Evolutionary conservation across 2,888 invertebrate species (phyloP), one percentile per base, ranked within the genome.

Genomic region (Lepidocyrtinus sp.): DNA sequence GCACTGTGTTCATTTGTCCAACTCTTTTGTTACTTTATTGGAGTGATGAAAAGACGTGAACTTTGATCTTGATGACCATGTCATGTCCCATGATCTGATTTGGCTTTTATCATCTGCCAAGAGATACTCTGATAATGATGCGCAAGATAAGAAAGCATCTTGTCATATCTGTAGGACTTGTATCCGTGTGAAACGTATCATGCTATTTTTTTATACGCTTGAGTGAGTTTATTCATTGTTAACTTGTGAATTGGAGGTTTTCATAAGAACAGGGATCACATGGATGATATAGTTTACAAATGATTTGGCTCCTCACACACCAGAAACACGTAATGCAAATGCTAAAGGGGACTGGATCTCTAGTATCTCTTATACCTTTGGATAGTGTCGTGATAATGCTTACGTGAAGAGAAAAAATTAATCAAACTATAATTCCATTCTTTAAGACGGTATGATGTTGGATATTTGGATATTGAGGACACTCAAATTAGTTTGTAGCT

Each of bases 361-460:
- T n/a, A n/a, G n/a, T n/a, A n/a, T n/a, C n/a, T n/a, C n/a, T n/a
- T n/a, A n/a, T 50, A n/a, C 50, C 17, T 50, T 50, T 50, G 2
- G 50, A 12, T 7, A 36, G 12, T 36, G 50, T 15, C 50, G 36
- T 50, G n/a, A 64, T 55, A 21, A 36, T 45, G 22, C 22, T 27
- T 68, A 69, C 75, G 75, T 75, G 75, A 12, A 59, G 69, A 62
- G 75, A 69, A 64, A 76, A 26, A 65, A 71, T 70, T 62, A 36
- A 21, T 50, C 15, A 22, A 12, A 70, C 3, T 27, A 21, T 46
- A 68, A 46, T 46, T 36, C 19, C 46, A 68, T 68, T 46, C 68
- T 50, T n/a, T 68, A 36, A 36, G 36, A 36, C 12, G n/a, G 36
- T 36, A 5, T 7, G 36, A 36, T 36, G 36, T 5, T 36, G 12